Base-by-base conservation (phyloP, 2,888 invertebrate species). In the Chorisops tibialis region DNA sequence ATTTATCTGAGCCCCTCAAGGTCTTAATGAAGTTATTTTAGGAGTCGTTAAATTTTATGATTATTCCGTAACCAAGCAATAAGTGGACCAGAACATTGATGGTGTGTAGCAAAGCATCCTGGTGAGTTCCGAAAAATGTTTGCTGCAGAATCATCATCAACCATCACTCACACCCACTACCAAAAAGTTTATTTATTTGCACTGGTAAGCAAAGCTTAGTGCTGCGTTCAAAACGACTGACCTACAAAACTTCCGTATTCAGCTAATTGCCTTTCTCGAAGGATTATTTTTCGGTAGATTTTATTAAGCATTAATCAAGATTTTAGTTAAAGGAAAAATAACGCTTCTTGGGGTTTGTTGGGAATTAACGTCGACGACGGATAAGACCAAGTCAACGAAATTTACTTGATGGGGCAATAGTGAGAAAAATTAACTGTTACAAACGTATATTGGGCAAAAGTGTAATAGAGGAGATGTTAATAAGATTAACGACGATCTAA, bases 31-130 rank as follows among this genome's bases (percentile, higher is more conserved):
- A 62, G 64, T 64, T 61, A 62, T 64, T 64, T 64, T 62, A 54
- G 41, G 56, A 64, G 62, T 64, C 64, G 62, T 64, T 64, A 61
- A 62, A 64, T 64, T 64, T 64, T 62, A 64, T 59, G 62, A 64
- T 64, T 56, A 64, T 64, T 59, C 59, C 41, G 39, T 50, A 41
- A 54, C 39, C 52, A 30, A 18, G 21, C 14, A 56, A 14, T 21
- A 21, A 41, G 43, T 14, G n/a, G n/a, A n/a, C n/a, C n/a, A n/a
- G n/a, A n/a, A n/a, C n/a, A n/a, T n/a, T n/a, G 19, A 9, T 12
- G 21, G 21, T 21, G 19, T 21, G 11, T n/a, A n/a, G 21, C 19
- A 12, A 21, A n/a, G 21, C 11, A 47, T 47, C 47, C 47, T 41
- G 30, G 5, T 30, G 30, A 30, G 5, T 30, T 30, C n/a, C n/a